Evolutionary conservation across 2,888 invertebrate species (phyloP).

Genomic region (Epirrhoe tristata): DNA sequence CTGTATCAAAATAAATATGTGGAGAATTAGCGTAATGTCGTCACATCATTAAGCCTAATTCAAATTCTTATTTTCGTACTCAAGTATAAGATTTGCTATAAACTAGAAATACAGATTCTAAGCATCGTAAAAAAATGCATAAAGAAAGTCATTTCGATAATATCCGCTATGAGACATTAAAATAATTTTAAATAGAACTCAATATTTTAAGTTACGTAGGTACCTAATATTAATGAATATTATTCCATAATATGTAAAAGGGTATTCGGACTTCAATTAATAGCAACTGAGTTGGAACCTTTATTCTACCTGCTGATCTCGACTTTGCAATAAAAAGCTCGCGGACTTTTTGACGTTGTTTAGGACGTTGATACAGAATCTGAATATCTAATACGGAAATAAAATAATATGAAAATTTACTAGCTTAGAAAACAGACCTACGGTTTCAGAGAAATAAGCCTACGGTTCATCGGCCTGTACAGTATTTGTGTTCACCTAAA

Average conservation of each 20-base stretch:
- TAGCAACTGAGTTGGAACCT: too few species aligned
- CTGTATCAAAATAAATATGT: neutral
- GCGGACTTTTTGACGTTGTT: neutral
- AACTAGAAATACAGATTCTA: too few species aligned
- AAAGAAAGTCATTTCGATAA: neutral
- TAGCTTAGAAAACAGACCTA: neutral
- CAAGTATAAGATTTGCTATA: neutral
- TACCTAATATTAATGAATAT: neutral
- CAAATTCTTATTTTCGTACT: neutral
- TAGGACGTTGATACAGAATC: too few species aligned
- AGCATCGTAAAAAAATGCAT: neutral
- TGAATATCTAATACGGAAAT: too few species aligned
- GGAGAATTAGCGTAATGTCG: neutral
- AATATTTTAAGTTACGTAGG: neutral
- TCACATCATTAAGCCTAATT: neutral
- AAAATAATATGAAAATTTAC: neutral
- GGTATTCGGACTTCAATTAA: neutral
- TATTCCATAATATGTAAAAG: neutral
- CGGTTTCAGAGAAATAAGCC: too few species aligned
- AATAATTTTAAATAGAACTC: neutral
- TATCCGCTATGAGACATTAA: slow-evolving; percentile 2
- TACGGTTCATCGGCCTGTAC: too few species aligned
- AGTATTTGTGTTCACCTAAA: too few species aligned
- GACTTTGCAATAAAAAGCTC: neutral
- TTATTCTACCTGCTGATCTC: too few species aligned